Conservation (phyloP, 2,113 vertebrate genomes). For the Myotis yumanensis region DNA sequence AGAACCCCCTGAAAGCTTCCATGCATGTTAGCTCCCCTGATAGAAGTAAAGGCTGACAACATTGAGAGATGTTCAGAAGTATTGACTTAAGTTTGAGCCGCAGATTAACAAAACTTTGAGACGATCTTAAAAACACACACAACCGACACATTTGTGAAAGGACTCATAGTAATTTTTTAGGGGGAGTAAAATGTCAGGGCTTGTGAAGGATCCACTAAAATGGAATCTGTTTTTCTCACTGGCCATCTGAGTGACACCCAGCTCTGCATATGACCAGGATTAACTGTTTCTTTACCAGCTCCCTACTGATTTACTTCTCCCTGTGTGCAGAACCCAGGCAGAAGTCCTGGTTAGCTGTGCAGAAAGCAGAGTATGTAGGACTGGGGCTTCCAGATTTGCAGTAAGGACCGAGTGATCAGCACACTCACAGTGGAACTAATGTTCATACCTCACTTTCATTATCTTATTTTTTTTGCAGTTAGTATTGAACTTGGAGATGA, state of each 20-base stretch:
- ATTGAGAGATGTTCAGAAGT: background rate
- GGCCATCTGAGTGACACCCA: too few relatives aligned
- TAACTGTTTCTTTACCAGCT: too few relatives aligned
- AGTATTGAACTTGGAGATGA: conserved; percentile 16
- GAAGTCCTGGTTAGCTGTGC: background rate
- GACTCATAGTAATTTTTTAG: background rate
- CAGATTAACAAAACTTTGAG: background rate
- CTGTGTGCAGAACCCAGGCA: too few relatives aligned
- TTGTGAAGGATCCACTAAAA: background rate
- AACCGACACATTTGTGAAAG: background rate
- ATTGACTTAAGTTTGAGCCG: background rate
- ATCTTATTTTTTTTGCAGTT: background rate
- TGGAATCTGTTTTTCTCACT: background rate
- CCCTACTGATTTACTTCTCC: too few relatives aligned
- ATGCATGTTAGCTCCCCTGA: background rate
- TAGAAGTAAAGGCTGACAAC: background rate
- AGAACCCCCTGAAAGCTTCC: background rate
- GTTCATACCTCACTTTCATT: background rate
- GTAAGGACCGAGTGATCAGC: background rate
- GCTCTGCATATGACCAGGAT: too few relatives aligned
- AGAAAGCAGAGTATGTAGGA: background rate
- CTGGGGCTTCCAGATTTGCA: background rate
- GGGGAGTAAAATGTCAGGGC: background rate
- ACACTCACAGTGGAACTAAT: background rate
- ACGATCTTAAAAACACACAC: background rate